Evolutionary conservation across 2,113 vertebrate species (phyloP).

Genomic region (Elaphurus davidianus): DNA sequence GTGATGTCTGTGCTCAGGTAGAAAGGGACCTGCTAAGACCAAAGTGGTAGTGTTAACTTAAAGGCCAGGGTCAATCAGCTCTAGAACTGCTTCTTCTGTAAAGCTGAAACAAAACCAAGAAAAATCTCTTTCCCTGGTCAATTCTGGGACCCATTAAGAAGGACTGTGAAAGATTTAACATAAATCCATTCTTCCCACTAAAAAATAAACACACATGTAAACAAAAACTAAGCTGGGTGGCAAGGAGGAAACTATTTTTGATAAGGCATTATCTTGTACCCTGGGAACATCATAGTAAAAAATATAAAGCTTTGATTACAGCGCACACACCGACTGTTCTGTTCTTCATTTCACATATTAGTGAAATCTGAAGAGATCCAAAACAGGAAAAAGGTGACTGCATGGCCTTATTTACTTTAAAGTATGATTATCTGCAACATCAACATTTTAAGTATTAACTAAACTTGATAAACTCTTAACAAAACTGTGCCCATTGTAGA

Average conservation of each 20-base stretch:
- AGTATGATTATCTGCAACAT: not conserved
- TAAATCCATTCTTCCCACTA: not conserved
- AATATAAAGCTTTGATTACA: not conserved
- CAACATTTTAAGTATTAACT: slow-evolving; percentile 29
- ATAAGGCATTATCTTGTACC: not conserved
- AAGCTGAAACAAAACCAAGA: not conserved
- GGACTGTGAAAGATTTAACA: no score
- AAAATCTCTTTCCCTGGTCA: not conserved
- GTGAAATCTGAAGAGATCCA: not conserved
- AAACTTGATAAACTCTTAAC: slow-evolving; percentile 48
- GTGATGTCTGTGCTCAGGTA: rapidly evolving
- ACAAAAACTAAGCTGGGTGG: not conserved
- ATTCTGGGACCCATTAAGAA: not conserved
- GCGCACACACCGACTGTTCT: not conserved
- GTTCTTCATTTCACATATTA: not conserved
- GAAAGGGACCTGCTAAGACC: not conserved
- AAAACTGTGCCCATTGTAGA: slow-evolving; percentile 11
- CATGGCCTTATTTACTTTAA: not conserved
- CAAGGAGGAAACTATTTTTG: not conserved
- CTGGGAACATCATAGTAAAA: not conserved
- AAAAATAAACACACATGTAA: not conserved
- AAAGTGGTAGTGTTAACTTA: not conserved
- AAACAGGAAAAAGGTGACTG: not conserved
- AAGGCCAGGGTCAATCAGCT: no score
- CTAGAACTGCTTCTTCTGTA: not conserved